Evolutionary conservation across 2,888 invertebrate species (phyloP).

Genomic region (Pollenia amentaria): DNA sequence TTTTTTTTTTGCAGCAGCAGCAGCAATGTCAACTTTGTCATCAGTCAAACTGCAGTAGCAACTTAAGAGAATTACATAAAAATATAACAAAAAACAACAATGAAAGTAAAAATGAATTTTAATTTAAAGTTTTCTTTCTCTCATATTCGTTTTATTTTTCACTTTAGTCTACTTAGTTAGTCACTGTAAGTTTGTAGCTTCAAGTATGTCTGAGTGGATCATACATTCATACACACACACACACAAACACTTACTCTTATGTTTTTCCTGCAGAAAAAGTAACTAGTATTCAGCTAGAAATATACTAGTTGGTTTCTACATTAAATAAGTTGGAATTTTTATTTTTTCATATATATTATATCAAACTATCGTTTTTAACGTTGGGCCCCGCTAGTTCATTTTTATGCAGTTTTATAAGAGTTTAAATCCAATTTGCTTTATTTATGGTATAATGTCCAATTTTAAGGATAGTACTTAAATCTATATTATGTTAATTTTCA

Average conservation of each 20-base stretch:
- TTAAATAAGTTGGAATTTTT: too few relatives aligned
- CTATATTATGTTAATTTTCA: too few relatives aligned
- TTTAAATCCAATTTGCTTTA: too few relatives aligned
- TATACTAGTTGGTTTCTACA: too few relatives aligned
- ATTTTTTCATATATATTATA: too few relatives aligned
- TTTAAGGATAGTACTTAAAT: too few relatives aligned
- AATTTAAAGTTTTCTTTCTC: constrained; percentile 71
- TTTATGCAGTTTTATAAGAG: too few relatives aligned
- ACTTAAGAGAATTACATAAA: constrained; percentile 27
- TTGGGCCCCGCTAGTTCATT: too few relatives aligned
- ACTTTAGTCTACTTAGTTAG: constrained; percentile 63
- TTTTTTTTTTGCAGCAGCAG: not conserved
- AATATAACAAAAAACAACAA: constrained; percentile 47
- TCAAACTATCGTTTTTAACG: too few relatives aligned
- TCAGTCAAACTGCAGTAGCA: constrained; percentile 61
- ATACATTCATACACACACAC: constrained; percentile 1
- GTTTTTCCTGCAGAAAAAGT: too few relatives aligned
- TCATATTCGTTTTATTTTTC: constrained; percentile 30
- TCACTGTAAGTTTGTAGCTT: constrained; percentile 63
- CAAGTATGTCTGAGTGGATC: constrained; percentile 71
- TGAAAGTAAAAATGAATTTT: constrained; percentile 74
- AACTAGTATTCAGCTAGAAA: too few relatives aligned
- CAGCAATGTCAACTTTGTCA: constrained; percentile 63
- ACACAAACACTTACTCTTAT: not conserved
- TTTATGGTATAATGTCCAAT: too few relatives aligned